phyloP scores from a whole-genome alignment of 2,113 vertebrate species.

The Tretioscincus oriximinensis region DNA sequence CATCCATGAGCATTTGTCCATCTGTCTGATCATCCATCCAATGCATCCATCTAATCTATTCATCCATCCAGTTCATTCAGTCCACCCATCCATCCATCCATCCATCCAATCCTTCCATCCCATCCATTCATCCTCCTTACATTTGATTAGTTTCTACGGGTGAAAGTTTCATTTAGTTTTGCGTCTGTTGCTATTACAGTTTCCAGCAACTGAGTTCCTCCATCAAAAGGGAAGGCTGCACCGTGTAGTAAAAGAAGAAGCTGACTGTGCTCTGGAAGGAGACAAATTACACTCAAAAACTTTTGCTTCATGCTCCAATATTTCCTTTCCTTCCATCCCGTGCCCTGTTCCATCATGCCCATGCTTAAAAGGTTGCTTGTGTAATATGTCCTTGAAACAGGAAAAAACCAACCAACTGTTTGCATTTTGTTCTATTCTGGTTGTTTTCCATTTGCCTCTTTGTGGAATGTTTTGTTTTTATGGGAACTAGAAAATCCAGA shows the following conservation, averaged over 20 bases:
- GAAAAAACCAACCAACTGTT: neutral
- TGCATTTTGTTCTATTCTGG: neutral
- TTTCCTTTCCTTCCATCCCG: neutral
- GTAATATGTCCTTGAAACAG: neutral
- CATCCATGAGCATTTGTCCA: too few relatives aligned
- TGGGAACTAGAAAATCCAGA: neutral
- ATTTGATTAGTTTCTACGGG: too few relatives aligned
- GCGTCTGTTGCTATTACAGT: too few relatives aligned
- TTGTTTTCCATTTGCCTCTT: neutral
- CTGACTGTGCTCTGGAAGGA: neutral
- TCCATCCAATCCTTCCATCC: too few relatives aligned
- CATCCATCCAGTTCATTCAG: too few relatives aligned
- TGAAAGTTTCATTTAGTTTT: too few relatives aligned
- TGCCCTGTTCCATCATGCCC: neutral
- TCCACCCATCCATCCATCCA: too few relatives aligned
- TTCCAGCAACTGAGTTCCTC: neutral
- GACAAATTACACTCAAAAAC: neutral
- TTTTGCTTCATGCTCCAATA: neutral
- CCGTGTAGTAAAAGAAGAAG: neutral
- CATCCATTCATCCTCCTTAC: too few relatives aligned
- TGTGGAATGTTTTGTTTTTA: neutral
- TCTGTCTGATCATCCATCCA: too few relatives aligned
- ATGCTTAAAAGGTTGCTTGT: neutral
- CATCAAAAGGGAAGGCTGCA: too few relatives aligned
- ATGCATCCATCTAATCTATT: too few relatives aligned